Base-by-base conservation (phyloP, 2,797 vertebrate genomes). In the Dallia pectoralis region DNA sequence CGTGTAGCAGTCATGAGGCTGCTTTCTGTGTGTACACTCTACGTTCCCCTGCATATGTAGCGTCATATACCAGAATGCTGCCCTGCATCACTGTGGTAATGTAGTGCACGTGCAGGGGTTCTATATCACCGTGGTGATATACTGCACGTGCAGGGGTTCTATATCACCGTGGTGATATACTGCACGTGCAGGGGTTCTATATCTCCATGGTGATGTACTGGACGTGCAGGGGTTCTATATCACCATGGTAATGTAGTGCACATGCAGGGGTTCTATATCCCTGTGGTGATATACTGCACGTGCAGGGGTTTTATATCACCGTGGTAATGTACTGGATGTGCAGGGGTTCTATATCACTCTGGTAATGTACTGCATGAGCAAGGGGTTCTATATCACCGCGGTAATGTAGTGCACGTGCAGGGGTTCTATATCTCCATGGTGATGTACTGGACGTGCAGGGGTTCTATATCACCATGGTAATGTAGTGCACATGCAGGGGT, bases 1-100 rank as follows among this genome's bases (percentile, higher is more conserved):
- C 30, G 15, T 62, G 81, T 83, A 77, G 77, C 74, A 84, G 76
- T 32, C 61, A 44, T 18, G 74, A 70, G 77, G 69, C 36, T 81
- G 74, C 74, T 78, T 67, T 76, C 70, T 64, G 53, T 61, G 72
- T 30, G 8, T 53, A 53, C n/a, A 56, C 7, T 56, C n/a, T 14
- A 11, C 64, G 78, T n/a, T 74, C 73, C 76, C 1, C 5, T 6
- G 18, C 48, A 25, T 47, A 14, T 67, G 66, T 14, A 48, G 44
- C 14, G 8, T 1, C 66, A 47, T 70, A 33, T 51, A 36, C 82
- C 73, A 77, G 72, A 70, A 74, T 79, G 53, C 48, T 75, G 71
- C 67, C 63, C n/a, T n/a, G 76, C 64, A 44, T 49, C 78, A 33
- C 65, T 71, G 80, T 66, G 72, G 59, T 75, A 27, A 69, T n/a